Evolutionary conservation across 2,113 vertebrate species (phyloP), one percentile per base, ranked within the genome.

Genomic region (Vanacampus margaritifer): DNA sequence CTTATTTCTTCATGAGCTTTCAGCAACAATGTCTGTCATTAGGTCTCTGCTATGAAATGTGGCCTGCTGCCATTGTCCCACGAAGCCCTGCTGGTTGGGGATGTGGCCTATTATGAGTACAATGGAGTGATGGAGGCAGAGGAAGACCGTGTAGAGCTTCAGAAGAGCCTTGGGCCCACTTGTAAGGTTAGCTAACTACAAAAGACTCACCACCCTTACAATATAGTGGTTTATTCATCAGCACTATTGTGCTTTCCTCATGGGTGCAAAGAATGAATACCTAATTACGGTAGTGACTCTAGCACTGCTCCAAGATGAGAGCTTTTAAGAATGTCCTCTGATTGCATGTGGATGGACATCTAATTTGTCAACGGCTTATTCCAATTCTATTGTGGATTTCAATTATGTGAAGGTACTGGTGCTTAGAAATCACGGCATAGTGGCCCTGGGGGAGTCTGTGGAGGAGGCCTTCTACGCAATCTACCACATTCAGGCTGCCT

Each of bases 391-490:
- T 58, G 43, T 28, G 32, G 36, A 26, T 48, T 36, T 68, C 14
- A 21, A 51, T 74, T 46, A 35, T 78, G 58, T 64, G 10, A 67
- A 99, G 97, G 94, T 98, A 71, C 91, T 99, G 84, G 94, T 99
- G 82, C 92, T 98, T 87, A 92, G 96, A 80, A 99, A 98, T 84
- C 96, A 99, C 0, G 97, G 97, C 4, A 92, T 98, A 48, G 86
- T 99, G 74, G 95, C 95, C 0, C 89, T 99, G 37, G 96, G 96
- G 0, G 96, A 98, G 82, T 95, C 94, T 0, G 93, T 98, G 2
- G 97, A 99, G 80, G 97, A 99, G 81, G 96, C 97, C 0, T 99
- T 98, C 82, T 98, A 98, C 81, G 94, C 95, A 79, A 87, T 95
- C 86, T 98, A 95, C 81, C 96, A 98, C 68, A 92, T 98, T 82